These are phyloP conservation scores for Enoplosus armatus DNA, from an alignment of 2,797 vertebrate species.

Conservation along the genomic window DNA sequence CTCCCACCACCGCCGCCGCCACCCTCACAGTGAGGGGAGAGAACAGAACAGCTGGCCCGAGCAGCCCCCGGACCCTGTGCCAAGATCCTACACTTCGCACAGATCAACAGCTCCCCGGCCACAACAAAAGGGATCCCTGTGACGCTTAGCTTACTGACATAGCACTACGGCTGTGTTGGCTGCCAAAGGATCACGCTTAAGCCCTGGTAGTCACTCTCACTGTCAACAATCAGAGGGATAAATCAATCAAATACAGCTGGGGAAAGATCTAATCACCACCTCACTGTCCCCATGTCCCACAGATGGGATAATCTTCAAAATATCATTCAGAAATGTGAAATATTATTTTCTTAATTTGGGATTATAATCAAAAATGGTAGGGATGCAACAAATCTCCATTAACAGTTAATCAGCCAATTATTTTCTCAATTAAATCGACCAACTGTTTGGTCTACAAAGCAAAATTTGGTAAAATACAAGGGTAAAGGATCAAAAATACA, in stretches of 20 bases:
- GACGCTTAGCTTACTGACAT: slow-evolving; percentile 65
- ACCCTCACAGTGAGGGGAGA: slow-evolving; percentile 27
- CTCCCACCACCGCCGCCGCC: slow-evolving; percentile 9
- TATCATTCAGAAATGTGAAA: not conserved
- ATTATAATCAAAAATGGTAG: not conserved
- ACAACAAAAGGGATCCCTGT: slow-evolving; percentile 74
- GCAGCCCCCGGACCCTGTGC: slow-evolving; percentile 40
- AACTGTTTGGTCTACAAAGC: not conserved
- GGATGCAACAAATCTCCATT: not conserved
- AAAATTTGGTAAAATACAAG: not conserved
- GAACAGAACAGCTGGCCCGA: slow-evolving; percentile 58
- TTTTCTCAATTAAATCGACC: not conserved
- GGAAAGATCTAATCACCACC: slow-evolving; percentile 41
- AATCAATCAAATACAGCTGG: slow-evolving; percentile 72
- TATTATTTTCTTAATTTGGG: not conserved
- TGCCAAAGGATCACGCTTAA: slow-evolving; percentile 75
- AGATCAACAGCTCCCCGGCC: slow-evolving; percentile 69
- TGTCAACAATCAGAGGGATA: slow-evolving; percentile 65
- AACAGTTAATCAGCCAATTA: not conserved
- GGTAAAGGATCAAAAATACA: not conserved
- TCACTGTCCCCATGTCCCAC: not conserved
- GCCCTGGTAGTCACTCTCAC: slow-evolving; percentile 58
- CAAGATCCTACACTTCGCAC: slow-evolving; percentile 67
- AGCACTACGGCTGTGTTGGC: slow-evolving; percentile 46
- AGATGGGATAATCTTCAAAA: not conserved